Conservation (phyloP, 2,797 vertebrate genomes). For the Leontopithecus rosalia region DNA sequence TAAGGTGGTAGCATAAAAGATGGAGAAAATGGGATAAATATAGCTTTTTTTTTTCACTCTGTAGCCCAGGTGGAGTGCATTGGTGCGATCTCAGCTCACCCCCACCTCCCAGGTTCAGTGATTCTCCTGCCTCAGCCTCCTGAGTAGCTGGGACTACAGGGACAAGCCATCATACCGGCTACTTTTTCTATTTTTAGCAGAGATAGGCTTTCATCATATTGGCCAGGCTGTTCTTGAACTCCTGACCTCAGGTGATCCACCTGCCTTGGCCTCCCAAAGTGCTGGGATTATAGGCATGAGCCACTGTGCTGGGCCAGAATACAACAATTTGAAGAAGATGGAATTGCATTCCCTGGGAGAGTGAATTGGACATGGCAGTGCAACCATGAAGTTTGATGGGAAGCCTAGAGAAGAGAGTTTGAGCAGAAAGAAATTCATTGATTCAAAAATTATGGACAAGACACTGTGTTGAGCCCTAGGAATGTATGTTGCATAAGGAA, state of each 20-base stretch:
- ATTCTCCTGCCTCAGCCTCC: neutral
- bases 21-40: neutral
- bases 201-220: neutral
- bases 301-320: neutral
- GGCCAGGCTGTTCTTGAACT: neutral
- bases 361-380: neutral
- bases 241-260: neutral
- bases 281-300: neutral
- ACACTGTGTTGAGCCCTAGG: neutral
- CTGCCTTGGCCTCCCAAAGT: neutral
- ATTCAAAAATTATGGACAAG: neutral
- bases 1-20: neutral
- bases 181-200: neutral
- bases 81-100: neutral
- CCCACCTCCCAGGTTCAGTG: neutral
- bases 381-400: neutral
- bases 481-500: neutral
- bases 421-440: neutral
- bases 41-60: neutral
- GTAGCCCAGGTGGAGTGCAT: neutral
- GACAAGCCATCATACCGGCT: neutral
- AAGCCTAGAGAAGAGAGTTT: neutral
- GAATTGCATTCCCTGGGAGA: neutral
- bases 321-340: neutral
- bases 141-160: neutral